These are phyloP conservation scores for Cheilosia pagana DNA, from an alignment of 2,888 invertebrate species.

Conservation along the genomic window DNA sequence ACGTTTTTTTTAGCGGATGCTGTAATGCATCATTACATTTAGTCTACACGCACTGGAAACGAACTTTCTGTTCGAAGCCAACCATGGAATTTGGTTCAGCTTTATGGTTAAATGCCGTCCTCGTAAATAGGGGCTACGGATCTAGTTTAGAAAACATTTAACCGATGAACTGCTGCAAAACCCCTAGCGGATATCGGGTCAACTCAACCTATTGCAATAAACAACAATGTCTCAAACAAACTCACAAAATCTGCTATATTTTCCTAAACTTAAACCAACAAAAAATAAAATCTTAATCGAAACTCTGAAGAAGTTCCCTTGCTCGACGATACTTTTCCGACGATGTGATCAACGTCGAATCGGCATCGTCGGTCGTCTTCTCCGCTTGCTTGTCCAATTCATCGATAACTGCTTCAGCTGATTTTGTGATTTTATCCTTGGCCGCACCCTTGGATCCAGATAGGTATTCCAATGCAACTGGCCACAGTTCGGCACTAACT, in stretches of 20 bases:
- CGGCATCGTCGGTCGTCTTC: slow-evolving; percentile 76
- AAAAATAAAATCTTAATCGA: slow-evolving; percentile 76
- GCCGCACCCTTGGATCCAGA: slow-evolving; percentile 88
- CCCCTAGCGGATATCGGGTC: background rate
- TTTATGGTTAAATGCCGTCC: too few relatives aligned
- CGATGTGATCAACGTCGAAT: slow-evolving; percentile 59
- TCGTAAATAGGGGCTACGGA: too few relatives aligned
- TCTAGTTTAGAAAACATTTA: too few relatives aligned
- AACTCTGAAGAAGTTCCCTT: slow-evolving; percentile 80
- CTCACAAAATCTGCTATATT: background rate
- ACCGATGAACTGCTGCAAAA: too few relatives aligned
- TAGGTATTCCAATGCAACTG: slow-evolving; percentile 88
- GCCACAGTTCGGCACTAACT: slow-evolving; percentile 87
- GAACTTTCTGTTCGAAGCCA: too few relatives aligned
- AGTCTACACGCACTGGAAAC: too few relatives aligned
- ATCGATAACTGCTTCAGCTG: slow-evolving; percentile 87
- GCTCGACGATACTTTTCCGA: slow-evolving; percentile 81
- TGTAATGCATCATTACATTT: too few relatives aligned
- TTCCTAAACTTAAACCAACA: background rate
- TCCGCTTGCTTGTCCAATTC: slow-evolving; percentile 84
- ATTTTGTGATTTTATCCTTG: slow-evolving; percentile 86
- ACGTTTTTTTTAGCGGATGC: too few relatives aligned
- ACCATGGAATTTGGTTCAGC: too few relatives aligned
- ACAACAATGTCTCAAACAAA: background rate
- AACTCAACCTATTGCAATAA: background rate